phyloP scores from a whole-genome alignment of 2,888 invertebrate genomes.

The Cephalotes varians region DNA sequence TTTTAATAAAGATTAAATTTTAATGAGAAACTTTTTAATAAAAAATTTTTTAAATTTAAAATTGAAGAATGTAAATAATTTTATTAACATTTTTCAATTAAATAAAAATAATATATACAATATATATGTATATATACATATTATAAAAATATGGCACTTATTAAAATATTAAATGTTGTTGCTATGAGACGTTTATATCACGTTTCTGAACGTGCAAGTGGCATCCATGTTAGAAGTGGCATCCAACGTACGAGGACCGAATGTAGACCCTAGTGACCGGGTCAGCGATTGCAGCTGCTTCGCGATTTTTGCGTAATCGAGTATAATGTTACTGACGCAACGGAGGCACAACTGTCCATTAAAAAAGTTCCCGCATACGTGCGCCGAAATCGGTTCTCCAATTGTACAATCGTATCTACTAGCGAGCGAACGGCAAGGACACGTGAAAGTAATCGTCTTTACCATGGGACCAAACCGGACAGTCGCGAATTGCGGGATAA shows the following conservation, averaged over 20 bases:
- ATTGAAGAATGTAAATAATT: not conserved
- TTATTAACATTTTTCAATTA: not conserved
- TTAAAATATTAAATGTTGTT: not conserved
- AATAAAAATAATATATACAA: not conserved
- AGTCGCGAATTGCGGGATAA: not conserved
- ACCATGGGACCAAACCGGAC: not conserved
- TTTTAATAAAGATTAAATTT: no score
- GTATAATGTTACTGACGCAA: slow-evolving; percentile 38
- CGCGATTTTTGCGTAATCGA: slow-evolving; percentile 39
- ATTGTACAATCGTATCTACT: not conserved
- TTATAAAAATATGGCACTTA: not conserved
- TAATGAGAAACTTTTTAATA: no score
- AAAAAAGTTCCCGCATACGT: not conserved
- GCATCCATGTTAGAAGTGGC: not conserved
- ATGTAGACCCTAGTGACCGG: not conserved
- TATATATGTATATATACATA: not conserved
- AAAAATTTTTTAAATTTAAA: not conserved
- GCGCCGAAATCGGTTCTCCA: slow-evolving; percentile 2
- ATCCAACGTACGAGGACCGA: not conserved
- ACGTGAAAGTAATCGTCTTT: slow-evolving; percentile 61
- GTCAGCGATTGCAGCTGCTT: slow-evolving; percentile 27
- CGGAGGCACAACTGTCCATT: not conserved
- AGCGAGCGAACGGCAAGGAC: slow-evolving; percentile 49
- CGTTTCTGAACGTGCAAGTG: not conserved
- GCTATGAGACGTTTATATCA: not conserved